phyloP scores from a whole-genome alignment of 2,888 invertebrate species.

The Caenorhabditis sp. region DNA sequence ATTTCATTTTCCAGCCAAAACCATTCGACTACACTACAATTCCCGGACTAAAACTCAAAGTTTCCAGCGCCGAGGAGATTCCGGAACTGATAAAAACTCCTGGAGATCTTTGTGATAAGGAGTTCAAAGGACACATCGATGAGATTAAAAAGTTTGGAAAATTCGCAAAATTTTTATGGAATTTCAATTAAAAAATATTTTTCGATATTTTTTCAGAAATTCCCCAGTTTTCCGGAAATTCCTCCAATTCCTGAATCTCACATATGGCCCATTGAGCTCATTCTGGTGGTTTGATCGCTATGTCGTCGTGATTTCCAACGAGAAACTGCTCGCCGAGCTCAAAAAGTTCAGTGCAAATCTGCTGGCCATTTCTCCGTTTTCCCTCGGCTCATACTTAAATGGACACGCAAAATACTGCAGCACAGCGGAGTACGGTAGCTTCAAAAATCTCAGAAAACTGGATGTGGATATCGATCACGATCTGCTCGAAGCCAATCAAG shows the following conservation, averaged over 20 bases:
- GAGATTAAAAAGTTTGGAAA: constrained; percentile 32
- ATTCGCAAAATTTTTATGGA: too few relatives aligned
- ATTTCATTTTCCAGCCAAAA: constrained; percentile 55
- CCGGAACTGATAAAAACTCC: constrained; percentile 39
- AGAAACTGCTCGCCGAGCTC: constrained; percentile 34
- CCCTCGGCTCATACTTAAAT: constrained; percentile 46
- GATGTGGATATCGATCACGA: too few relatives aligned
- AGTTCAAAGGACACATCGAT: constrained; percentile 35
- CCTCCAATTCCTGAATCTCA: constrained; percentile 33
- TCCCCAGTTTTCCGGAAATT: constrained; percentile 25
- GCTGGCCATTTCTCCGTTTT: constrained; percentile 44
- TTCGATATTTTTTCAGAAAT: constrained; percentile 27
- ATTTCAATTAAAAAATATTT: too few relatives aligned
- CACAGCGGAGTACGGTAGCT: background rate
- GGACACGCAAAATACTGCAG: constrained; percentile 35
- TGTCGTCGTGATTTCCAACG: constrained; percentile 46
- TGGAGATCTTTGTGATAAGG: constrained; percentile 3
- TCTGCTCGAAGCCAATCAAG: background rate
- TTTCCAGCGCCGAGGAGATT: constrained; percentile 45
- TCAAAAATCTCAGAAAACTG: background rate
- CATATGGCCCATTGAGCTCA: constrained; percentile 53
- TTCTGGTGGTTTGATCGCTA: constrained; percentile 58
- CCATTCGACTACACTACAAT: constrained; percentile 76
- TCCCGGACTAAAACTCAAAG: constrained; percentile 67
- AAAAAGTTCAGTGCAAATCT: constrained; percentile 35